A percentile compares a stretch with the other conserved stretches of the same genome.
phyloP scores from a whole-genome alignment of 2,888 invertebrate species.

The Polydrusus cervinus region DNA sequence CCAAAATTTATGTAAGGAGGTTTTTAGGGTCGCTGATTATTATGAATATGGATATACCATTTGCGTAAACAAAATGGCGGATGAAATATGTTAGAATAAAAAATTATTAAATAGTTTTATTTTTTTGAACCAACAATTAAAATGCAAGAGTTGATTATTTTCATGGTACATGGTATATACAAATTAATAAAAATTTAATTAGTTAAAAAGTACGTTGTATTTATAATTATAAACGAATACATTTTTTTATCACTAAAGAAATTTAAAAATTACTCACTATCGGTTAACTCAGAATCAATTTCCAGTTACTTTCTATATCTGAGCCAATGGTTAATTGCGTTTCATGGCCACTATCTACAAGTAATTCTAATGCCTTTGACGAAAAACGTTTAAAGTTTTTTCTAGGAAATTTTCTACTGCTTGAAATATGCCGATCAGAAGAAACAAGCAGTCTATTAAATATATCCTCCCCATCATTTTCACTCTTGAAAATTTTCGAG shows the following conservation, averaged over 20 bases:
- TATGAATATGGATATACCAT: background rate
- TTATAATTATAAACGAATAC: background rate
- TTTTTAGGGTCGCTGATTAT: conserved; percentile 1
- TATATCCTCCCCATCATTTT: background rate
- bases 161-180: background rate
- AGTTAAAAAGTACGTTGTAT: background rate
- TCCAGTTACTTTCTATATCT: background rate
- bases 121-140: background rate
- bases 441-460: background rate
- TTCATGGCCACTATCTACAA: too few relatives aligned
- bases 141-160: background rate
- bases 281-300: background rate
- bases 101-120: too few relatives aligned
- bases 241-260: background rate
- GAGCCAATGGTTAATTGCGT: too few relatives aligned
- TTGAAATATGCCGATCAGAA: background rate
- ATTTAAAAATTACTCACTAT: background rate
- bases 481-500: background rate
- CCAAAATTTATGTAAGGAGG: background rate
- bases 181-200: background rate
- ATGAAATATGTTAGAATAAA: background rate
- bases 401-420: background rate
- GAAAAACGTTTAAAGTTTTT: too few relatives aligned
- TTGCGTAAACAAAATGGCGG: background rate
- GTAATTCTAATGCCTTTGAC: too few relatives aligned